Conservation (phyloP, 2,113 vertebrate genomes). For the Dicaeum eximium region DNA sequence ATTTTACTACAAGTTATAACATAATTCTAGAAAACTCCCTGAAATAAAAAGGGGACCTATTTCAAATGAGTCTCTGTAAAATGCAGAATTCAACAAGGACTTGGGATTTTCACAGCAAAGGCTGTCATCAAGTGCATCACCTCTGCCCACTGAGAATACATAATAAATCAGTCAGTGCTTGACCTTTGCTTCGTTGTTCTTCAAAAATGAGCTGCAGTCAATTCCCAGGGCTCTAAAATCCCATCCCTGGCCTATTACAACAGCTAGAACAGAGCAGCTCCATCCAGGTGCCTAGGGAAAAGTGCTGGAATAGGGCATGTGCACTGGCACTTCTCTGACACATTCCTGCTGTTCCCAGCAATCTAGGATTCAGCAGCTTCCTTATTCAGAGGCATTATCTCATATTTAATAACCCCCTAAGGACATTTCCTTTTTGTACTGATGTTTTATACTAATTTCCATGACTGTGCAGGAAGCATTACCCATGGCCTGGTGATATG, state of each 20-base stretch:
- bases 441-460: neutral
- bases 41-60: neutral
- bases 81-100: neutral
- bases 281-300: neutral
- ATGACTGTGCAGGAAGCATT: neutral
- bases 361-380: neutral
- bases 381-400: neutral
- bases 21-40: neutral
- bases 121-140: neutral
- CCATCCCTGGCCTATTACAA: neutral
- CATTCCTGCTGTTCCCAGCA: neutral
- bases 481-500: fast-evolving
- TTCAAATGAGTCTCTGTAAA: neutral
- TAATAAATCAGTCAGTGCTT: neutral
- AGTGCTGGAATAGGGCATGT: neutral
- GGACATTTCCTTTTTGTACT: neutral
- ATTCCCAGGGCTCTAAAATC: neutral
- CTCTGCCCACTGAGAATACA: neutral
- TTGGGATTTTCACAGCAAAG: neutral
- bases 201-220: neutral
- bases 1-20: neutral
- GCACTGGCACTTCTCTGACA: neutral
- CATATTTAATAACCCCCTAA: neutral
- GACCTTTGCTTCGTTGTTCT: neutral
- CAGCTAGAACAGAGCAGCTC: neutral